These are phyloP conservation scores for Eriocheir sinensis DNA, from an alignment of 1,140 invertebrate genomes.

Conservation along the genomic window DNA sequence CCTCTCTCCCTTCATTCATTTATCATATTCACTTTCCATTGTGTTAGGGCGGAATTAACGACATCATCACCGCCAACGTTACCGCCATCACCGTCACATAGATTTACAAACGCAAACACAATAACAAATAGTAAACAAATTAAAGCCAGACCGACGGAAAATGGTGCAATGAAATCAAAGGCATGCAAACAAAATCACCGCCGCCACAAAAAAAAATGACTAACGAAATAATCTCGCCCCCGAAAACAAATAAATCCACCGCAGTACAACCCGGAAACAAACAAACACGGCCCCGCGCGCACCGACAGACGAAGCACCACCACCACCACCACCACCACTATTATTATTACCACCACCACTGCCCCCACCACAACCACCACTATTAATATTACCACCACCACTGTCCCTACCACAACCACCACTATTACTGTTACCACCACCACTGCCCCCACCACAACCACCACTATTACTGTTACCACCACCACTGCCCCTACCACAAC, in stretches of 20 bases:
- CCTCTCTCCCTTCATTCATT: too few species aligned
- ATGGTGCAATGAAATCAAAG: neutral
- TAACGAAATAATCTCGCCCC: too few species aligned
- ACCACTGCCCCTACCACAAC: too few species aligned
- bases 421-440: too few species aligned
- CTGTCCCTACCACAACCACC: neutral
- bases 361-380: neutral
- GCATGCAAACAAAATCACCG: neutral
- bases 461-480: too few species aligned
- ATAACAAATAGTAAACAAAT: neutral
- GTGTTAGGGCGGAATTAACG: neutral
- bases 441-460: too few species aligned
- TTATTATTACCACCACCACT: neutral
- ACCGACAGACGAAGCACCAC: too few species aligned
- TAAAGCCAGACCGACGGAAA: neutral
- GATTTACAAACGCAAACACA: neutral
- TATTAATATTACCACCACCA: conserved; percentile 19
- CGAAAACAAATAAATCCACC: too few species aligned
- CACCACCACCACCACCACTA: neutral
- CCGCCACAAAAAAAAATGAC: too few species aligned
- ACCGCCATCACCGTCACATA: conserved; percentile 23
- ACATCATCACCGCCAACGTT: neutral
- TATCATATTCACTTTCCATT: neutral
- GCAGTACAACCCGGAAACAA: too few species aligned
- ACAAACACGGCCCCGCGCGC: too few species aligned